phyloP scores from a whole-genome alignment of 1,140 invertebrate genomes.

The Euglossa dilemma region DNA sequence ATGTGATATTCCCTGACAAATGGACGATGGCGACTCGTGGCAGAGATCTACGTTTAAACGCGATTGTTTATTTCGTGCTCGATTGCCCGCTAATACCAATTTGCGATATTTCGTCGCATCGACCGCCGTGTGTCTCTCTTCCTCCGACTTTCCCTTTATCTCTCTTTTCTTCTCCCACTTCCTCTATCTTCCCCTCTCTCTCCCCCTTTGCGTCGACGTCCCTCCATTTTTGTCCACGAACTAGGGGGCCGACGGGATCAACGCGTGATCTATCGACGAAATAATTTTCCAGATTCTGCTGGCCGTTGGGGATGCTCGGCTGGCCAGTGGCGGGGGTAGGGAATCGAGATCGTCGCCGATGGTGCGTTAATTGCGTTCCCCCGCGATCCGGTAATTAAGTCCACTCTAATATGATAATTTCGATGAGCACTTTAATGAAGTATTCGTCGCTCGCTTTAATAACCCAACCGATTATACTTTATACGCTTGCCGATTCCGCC shows the following conservation, averaged over 20 bases:
- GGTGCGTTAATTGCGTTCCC: conserved; percentile 31
- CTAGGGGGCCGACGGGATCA: background rate
- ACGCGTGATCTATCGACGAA: conserved; percentile 32
- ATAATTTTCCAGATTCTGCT: conserved; percentile 29
- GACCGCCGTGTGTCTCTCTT: background rate
- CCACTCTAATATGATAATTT: conserved; percentile 47
- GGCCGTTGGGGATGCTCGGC: background rate
- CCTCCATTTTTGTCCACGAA: background rate
- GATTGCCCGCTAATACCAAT: conserved; percentile 69
- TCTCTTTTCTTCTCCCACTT: background rate
- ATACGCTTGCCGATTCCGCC: background rate
- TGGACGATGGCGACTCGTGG: conserved; percentile 62
- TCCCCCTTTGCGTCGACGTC: too few species aligned
- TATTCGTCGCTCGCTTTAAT: conserved; percentile 44
- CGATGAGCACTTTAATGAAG: conserved; percentile 49
- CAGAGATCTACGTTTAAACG: conserved; percentile 67
- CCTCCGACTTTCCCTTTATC: background rate
- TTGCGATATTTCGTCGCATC: conserved; percentile 62
- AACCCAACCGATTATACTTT: conserved; percentile 40
- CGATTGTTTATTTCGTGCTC: conserved; percentile 71
- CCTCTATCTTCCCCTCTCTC: background rate
- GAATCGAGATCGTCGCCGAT: conserved; percentile 29
- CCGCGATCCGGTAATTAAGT: conserved; percentile 32
- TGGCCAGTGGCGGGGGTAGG: background rate
- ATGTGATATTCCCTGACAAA: conserved; percentile 70